These are phyloP conservation scores for Trachymyrmex cornetzi DNA, from an alignment of 1,140 invertebrate genomes.

Conservation along the genomic window DNA sequence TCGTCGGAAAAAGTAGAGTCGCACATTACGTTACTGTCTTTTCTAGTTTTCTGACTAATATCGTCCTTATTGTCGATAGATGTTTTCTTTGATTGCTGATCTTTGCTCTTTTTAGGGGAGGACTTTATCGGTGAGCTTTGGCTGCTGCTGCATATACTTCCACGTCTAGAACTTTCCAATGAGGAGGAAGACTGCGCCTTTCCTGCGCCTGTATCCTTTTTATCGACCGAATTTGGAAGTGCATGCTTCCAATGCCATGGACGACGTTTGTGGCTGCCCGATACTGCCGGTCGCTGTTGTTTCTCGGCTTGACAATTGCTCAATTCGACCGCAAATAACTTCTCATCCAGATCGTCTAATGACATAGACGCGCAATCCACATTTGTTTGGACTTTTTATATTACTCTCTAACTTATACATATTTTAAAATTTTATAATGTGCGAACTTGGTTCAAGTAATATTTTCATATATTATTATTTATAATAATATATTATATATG, in stretches of 20 bases:
- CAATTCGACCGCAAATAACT: conserved; percentile 82
- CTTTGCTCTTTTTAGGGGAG: conserved; percentile 81
- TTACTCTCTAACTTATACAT: conserved; percentile 49
- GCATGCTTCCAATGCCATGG: conserved; percentile 83
- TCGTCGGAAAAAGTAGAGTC: conserved; percentile 79
- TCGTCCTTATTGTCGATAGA: conserved; percentile 60
- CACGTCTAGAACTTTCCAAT: conserved; percentile 80
- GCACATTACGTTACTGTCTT: conserved; percentile 75
- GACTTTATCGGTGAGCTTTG: conserved; percentile 81
- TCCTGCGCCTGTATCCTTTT: conserved; percentile 77
- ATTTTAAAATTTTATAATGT: conserved; percentile 12
- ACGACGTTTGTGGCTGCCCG: conserved; percentile 77
- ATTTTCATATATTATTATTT: conserved; percentile 13
- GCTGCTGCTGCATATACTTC: conserved; percentile 78
- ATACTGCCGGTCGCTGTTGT: conserved; percentile 67
- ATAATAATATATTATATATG: background rate
- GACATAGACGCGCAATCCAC: conserved; percentile 72
- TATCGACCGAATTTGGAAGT: conserved; percentile 80
- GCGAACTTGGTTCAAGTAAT: background rate
- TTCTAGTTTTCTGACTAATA: conserved; percentile 71
- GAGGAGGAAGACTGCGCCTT: conserved; percentile 77
- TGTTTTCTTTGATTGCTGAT: conserved; percentile 74
- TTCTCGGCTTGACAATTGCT: conserved; percentile 77
- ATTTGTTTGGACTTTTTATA: conserved; percentile 59
- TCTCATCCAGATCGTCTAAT: conserved; percentile 86